Evolutionary conservation across 2,797 vertebrate species (phyloP).

Genomic region (Macropus fuliginosus): DNA sequence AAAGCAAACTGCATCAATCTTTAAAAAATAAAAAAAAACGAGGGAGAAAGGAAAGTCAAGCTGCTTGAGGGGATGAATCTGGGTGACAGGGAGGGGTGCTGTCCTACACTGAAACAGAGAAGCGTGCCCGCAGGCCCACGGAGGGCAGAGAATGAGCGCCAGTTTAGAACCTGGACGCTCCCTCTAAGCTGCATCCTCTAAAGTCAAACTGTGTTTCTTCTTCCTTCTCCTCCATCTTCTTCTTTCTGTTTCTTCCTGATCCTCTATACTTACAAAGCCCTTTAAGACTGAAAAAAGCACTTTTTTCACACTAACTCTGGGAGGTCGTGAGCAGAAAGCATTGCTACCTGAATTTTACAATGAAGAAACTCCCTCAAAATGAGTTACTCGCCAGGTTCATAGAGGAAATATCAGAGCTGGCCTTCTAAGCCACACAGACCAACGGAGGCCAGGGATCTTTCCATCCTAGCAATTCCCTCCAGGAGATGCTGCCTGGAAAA

Average conservation of each 20-base stretch:
- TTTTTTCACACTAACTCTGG: background rate
- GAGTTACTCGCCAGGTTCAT: background rate
- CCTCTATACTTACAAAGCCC: background rate
- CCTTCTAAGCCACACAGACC: background rate
- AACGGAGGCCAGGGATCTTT: background rate
- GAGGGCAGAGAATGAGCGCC: background rate
- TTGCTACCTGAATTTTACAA: background rate
- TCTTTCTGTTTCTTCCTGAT: background rate
- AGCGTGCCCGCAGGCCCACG: rapidly evolving
- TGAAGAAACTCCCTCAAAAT: background rate
- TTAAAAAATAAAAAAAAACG: too few species aligned
- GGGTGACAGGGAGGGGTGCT: background rate
- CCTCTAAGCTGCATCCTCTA: background rate
- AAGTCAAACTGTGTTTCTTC: background rate
- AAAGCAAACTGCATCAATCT: background rate
- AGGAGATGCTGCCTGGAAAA: background rate
- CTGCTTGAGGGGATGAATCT: background rate
- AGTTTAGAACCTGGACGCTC: background rate
- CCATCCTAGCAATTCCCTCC: background rate
- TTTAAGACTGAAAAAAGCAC: background rate
- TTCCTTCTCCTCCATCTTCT: background rate
- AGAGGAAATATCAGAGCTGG: background rate
- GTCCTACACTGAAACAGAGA: background rate
- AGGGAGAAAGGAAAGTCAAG: background rate
- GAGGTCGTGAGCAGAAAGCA: too few species aligned